Percentiles rank a stretch among this genome's conserved stretches.
phyloP scores from a whole-genome alignment of 2,888 invertebrate genomes.

The Lepidocyrtoides sp. region DNA sequence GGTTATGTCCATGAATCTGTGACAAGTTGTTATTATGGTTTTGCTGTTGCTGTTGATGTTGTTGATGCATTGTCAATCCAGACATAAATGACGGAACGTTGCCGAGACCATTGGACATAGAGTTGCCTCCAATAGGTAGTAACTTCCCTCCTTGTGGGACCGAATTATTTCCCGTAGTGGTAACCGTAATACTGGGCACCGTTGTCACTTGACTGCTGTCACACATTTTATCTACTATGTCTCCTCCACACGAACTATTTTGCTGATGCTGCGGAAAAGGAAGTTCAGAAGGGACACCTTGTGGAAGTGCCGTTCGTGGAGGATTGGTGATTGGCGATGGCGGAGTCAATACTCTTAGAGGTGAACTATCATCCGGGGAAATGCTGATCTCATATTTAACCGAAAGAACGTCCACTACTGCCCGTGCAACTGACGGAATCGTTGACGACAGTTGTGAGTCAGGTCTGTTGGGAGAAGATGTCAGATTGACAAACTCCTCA shows the following conservation, averaged over 20 bases:
- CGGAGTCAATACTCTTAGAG: constrained; percentile 44
- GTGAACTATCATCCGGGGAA: background rate
- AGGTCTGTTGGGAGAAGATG: constrained; percentile 67
- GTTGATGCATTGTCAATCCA: background rate
- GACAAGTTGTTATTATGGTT: background rate
- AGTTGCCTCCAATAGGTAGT: background rate
- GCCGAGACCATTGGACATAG: background rate
- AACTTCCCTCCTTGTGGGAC: background rate
- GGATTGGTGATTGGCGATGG: constrained; percentile 26
- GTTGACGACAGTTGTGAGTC: background rate
- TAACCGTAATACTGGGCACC: background rate
- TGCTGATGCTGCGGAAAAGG: background rate
- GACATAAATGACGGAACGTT: background rate
- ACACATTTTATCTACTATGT: constrained; percentile 17
- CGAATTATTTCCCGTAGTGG: background rate
- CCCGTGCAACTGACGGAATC: background rate
- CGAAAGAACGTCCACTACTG: background rate
- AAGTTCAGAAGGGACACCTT: background rate
- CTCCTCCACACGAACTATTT: background rate
- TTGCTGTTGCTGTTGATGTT: background rate
- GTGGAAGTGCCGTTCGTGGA: background rate
- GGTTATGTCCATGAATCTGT: constrained; percentile 25
- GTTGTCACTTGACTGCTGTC: constrained; percentile 22
- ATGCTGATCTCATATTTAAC: background rate
- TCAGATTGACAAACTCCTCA: constrained; percentile 80